Evolutionary conservation across 2,113 vertebrate species (phyloP).

Genomic region (Cavia aperea): DNA sequence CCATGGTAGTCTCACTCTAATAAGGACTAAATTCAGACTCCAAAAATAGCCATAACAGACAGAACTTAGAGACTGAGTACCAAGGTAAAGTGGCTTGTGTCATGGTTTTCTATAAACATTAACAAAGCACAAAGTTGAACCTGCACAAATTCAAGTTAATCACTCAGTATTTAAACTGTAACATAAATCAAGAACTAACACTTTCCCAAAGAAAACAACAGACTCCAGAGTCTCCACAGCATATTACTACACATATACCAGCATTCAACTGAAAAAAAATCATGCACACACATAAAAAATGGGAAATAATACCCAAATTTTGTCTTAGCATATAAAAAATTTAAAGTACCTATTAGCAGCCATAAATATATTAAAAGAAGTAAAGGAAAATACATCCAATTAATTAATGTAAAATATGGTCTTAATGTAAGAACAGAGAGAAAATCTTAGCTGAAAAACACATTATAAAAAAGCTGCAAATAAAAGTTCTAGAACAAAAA

Average conservation of each 20-base stretch:
- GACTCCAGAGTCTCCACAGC: not conserved
- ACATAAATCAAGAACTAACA: constrained; percentile 19
- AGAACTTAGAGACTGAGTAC: not conserved
- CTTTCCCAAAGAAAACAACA: constrained; percentile 11
- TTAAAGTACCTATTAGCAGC: not conserved
- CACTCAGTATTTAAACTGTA: not conserved
- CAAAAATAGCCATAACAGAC: not conserved
- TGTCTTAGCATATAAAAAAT: not conserved
- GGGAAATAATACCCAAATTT: not conserved
- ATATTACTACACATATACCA: not conserved
- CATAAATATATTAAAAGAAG: not conserved
- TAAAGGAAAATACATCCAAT: constrained; percentile 28
- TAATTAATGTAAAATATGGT: constrained; percentile 10
- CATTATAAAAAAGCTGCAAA: constrained; percentile 13
- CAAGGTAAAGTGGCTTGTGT: not conserved
- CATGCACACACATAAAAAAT: not conserved
- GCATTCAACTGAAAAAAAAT: not conserved
- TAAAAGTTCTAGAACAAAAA: constrained; percentile 29
- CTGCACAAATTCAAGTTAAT: not conserved
- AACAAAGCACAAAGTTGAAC: not conserved
- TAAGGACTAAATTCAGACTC: not conserved
- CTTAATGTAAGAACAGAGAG: constrained; percentile 1
- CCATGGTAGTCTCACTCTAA: not conserved
- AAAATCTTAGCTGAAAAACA: not conserved
- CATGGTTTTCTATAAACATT: not conserved